These are phyloP conservation scores for Botrylloides violaceus DNA, from an alignment of 23 tunicate genomes.

Conservation along the genomic window DNA sequence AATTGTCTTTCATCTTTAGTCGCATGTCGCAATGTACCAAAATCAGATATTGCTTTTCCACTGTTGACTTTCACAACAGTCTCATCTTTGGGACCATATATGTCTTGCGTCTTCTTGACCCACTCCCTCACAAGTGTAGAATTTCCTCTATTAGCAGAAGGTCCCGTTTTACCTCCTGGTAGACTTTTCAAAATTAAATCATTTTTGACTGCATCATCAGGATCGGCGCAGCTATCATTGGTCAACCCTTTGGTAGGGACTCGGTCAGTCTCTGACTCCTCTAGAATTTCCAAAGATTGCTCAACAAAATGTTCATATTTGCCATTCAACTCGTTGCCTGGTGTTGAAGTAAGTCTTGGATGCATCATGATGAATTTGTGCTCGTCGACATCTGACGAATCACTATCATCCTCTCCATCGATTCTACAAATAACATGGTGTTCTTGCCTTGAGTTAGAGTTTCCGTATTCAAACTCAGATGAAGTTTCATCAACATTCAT, in stretches of 20 bases:
- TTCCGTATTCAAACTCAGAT: not conserved
- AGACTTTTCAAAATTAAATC: constrained; percentile 8
- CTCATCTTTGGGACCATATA: constrained; percentile 17
- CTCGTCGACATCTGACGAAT: not conserved
- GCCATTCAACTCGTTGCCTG: constrained; percentile 54
- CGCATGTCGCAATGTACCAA: constrained; percentile 1
- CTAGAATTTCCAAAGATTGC: not conserved
- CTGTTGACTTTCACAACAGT: not conserved
- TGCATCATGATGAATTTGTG: constrained; percentile 20
- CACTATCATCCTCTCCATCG: not conserved
- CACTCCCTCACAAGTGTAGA: constrained; percentile 70
- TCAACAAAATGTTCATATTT: not conserved
- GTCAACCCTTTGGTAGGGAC: not conserved
- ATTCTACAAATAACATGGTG: not conserved
- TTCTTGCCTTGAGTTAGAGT: not conserved
- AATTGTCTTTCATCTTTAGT: constrained; percentile 14
- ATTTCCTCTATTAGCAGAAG: constrained; percentile 3
- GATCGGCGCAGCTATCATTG: too few relatives aligned
- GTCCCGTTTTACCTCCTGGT: constrained; percentile 12
- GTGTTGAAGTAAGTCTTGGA: constrained; percentile 66
- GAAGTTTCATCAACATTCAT: not conserved
- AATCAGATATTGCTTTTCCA: not conserved
- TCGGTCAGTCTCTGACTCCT: not conserved
- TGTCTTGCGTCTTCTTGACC: constrained; percentile 60
- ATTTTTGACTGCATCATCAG: not conserved